Evolutionary conservation across 1,140 invertebrate species (phyloP), one percentile per base, ranked within the genome.

Genomic region (Hetaerina americana): DNA sequence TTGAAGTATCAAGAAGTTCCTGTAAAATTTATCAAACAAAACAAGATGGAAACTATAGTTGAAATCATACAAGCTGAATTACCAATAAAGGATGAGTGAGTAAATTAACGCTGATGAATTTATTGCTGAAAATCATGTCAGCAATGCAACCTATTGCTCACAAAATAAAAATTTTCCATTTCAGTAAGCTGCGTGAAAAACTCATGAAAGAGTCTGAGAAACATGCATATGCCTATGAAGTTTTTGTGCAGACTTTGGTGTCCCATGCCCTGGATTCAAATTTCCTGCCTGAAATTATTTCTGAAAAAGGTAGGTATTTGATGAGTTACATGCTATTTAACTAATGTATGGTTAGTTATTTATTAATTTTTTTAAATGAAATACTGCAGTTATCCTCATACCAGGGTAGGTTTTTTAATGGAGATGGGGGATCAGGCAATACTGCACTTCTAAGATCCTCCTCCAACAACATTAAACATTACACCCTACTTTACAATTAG

Each of bases 161-260:
- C 40, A 57, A 57, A 57, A 18, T 40, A 8, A 40, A 40, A 40
- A 69, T 70, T 73, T 27, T 68, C 71, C 72, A 71, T 78, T 77
- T 28, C 74, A 84, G 86, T 70, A 88, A 90, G 77, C 88, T 87
- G 77, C 87, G 91, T 67, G 88, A 90, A 73, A 88, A 89, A 77
- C 86, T 86, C 70, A 90, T 92, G 85, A 85, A 90, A 75, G 88
- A 91, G 71, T 88, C 86, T 69, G 85, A 89, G 76, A 87, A 87
- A 75, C 90, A 92, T 27, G 69, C 49, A 72, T 26, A 93, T 76
- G 90, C 91, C 80, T 94, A 94, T 80, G 92, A 94, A 84, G 91
- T 95, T 5, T 95, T 93, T 76, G 90, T 95, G 80, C 92, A 95
- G 79, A 93, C 92, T 5, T 85, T 95, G 75, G 93, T 95, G 76